Percentiles rank a stretch among this genome's conserved stretches.
Evolutionary conservation across 2,888 invertebrate genomes (phyloP).

Genomic region (Clusia tigrina): DNA sequence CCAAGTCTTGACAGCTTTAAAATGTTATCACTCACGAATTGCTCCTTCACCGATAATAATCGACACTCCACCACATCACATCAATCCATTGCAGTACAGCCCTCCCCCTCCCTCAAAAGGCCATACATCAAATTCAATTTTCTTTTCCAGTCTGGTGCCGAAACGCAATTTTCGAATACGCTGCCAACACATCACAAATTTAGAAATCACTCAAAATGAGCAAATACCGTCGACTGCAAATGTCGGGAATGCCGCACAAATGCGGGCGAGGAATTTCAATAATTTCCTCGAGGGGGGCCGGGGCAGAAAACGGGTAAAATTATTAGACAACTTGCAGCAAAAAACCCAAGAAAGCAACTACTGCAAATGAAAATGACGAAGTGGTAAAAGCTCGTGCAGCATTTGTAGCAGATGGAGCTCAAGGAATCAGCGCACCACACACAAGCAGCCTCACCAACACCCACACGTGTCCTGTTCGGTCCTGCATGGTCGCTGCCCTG

Average conservation of each 20-base stretch:
- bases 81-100: no score
- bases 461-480: not conserved
- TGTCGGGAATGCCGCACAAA: not conserved
- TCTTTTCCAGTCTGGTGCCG: not conserved
- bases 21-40: no score
- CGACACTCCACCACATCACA: no score
- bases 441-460: no score
- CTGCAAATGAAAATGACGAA: not conserved
- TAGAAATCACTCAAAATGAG: slow-evolving; percentile 53
- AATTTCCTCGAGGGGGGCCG: no score
- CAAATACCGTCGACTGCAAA: slow-evolving; percentile 42
- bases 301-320: not conserved
- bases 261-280: slow-evolving; percentile 1
- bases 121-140: no score
- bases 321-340: not conserved
- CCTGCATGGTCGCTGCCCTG: not conserved
- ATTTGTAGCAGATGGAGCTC: no score
- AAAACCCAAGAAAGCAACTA: not conserved
- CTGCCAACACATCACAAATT: not conserved
- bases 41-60: no score
- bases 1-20: no score
- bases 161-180: not conserved
- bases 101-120: no score
- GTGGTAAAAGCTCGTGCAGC: no score
- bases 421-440: no score